A percentile compares a stretch with the other conserved stretches of the same genome.
Evolutionary conservation across 2,888 invertebrate species (phyloP).

Genomic region (Drosophila subquinaria): DNA sequence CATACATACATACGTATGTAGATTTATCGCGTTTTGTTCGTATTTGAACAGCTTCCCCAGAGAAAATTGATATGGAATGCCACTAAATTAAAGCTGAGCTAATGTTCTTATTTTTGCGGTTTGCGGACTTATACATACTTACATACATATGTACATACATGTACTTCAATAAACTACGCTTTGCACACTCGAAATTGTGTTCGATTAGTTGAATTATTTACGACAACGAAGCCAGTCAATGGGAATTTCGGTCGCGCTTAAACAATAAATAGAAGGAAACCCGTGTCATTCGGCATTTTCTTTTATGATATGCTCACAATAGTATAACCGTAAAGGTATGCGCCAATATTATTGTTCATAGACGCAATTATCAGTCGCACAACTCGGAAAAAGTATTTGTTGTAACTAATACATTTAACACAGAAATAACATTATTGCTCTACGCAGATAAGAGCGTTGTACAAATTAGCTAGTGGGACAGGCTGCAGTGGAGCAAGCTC

Average conservation of each 20-base stretch:
- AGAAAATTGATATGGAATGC: constrained; percentile 55
- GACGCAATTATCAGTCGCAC: constrained; percentile 53
- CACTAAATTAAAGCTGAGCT: constrained; percentile 19
- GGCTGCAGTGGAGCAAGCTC: constrained; percentile 1
- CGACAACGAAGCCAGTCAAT: constrained; percentile 31
- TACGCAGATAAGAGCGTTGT: constrained; percentile 55
- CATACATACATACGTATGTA: neutral
- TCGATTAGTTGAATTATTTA: constrained; percentile 36
- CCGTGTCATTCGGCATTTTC: constrained; percentile 5
- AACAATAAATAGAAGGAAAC: constrained; percentile 6
- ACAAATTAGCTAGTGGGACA: constrained; percentile 7
- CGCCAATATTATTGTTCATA: constrained; percentile 39
- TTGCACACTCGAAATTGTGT: constrained; percentile 2
- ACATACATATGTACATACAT: neutral
- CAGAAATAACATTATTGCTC: constrained; percentile 70
- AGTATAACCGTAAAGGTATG: neutral
- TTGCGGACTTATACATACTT: constrained; percentile 5
- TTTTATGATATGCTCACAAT: constrained; percentile 12
- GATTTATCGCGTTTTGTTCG: constrained; percentile 11
- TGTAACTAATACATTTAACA: constrained; percentile 59
- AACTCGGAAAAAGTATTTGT: constrained; percentile 25
- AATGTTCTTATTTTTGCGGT: constrained; percentile 21
- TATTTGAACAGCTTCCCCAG: constrained; percentile 63
- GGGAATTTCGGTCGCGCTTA: constrained; percentile 22
- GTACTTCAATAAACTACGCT: neutral